These are phyloP conservation scores for Allolobophora icterica DNA, from an alignment of 2,888 invertebrate species.

Conservation along the genomic window DNA sequence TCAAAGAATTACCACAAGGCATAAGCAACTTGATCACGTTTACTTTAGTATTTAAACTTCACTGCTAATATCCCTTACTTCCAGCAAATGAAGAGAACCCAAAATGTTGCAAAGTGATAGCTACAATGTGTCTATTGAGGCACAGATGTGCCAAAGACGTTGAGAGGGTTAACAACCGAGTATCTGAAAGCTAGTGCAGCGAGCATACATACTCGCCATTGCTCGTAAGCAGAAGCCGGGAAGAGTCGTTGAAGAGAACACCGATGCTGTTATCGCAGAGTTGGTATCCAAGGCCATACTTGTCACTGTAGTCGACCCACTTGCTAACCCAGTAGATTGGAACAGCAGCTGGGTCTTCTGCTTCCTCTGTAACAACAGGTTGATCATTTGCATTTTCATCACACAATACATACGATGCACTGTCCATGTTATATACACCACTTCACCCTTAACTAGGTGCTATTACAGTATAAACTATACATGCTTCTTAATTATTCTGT, in stretches of 20 bases:
- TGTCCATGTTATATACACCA: too few relatives aligned
- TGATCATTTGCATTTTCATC: not conserved
- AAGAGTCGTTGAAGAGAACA: constrained; percentile 97
- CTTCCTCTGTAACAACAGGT: constrained; percentile 74
- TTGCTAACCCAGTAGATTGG: constrained; percentile 97
- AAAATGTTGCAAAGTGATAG: too few relatives aligned
- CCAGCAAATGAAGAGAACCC: too few relatives aligned
- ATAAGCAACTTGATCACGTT: not conserved
- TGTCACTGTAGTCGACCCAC: constrained; percentile 99
- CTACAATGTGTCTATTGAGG: not conserved
- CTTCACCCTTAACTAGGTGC: too few relatives aligned
- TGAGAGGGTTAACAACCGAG: not conserved
- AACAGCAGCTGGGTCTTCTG: constrained; percentile 91
- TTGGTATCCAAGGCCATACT: constrained; percentile 99
- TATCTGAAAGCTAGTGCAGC: not conserved
- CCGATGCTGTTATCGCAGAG: constrained; percentile 97
- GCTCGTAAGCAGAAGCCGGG: constrained; percentile 88
- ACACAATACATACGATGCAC: too few relatives aligned
- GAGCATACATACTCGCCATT: constrained; percentile 81
- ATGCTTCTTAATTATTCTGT: not conserved
- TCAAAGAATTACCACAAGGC: not conserved
- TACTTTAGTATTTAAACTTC: not conserved
- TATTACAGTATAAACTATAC: not conserved
- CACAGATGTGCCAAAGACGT: not conserved
- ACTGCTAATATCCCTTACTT: too few relatives aligned